Percentiles rank a stretch among this genome's conserved stretches.
phyloP scores from a whole-genome alignment of 2,888 invertebrate species.

The Hedychridium roseum region DNA sequence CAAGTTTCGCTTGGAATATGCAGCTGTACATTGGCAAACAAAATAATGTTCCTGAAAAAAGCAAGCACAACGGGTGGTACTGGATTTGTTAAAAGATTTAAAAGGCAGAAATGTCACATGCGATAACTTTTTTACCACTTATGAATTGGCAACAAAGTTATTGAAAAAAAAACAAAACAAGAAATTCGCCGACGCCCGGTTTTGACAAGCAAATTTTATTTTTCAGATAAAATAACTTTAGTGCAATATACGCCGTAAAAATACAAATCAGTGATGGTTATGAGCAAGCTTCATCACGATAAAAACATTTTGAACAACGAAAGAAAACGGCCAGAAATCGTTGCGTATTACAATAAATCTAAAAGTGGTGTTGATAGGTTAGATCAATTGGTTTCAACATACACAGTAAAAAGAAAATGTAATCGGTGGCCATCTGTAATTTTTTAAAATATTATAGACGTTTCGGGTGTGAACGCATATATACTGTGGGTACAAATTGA shows the following conservation, averaged over 20 bases:
- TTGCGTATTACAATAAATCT: slow-evolving; percentile 6
- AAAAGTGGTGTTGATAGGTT: slow-evolving; percentile 13
- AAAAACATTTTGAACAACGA: background rate
- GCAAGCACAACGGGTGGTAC: slow-evolving; percentile 1
- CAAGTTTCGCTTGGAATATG: background rate
- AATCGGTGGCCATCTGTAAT: slow-evolving; percentile 3
- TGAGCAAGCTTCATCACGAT: slow-evolving; percentile 5
- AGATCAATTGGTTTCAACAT: slow-evolving; percentile 9
- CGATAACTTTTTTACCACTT: slow-evolving; percentile 8
- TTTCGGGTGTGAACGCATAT: slow-evolving; percentile 1
- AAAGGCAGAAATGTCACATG: slow-evolving; percentile 7
- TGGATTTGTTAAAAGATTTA: background rate
- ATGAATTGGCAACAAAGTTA: background rate
- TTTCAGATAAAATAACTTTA: background rate
- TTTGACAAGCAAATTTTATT: background rate
- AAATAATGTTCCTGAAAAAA: background rate
- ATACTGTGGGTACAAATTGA: slow-evolving; percentile 1
- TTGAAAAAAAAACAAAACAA: slow-evolving; percentile 3
- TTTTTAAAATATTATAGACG: slow-evolving; percentile 1
- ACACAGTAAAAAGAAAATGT: background rate
- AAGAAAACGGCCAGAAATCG: slow-evolving; percentile 8
- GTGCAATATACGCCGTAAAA: slow-evolving; percentile 7
- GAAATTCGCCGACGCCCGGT: background rate
- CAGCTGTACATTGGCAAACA: slow-evolving; percentile 12
- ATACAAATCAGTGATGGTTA: slow-evolving; percentile 4